Evolutionary conservation across 1,140 invertebrate species (phyloP).

Genomic region (Propsilocerus akamusi): DNA sequence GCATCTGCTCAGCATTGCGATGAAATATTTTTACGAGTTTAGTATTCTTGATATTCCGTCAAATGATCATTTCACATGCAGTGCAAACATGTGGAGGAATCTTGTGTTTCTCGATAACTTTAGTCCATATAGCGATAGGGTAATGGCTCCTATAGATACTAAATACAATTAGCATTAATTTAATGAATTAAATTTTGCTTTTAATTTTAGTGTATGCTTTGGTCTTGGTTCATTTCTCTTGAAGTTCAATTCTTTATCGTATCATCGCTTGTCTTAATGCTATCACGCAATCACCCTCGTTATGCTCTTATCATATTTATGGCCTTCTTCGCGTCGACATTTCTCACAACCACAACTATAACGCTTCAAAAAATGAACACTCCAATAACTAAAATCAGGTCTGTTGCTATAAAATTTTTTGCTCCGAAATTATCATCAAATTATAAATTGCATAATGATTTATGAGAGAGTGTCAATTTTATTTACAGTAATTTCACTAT

Average conservation of each 20-base stretch:
- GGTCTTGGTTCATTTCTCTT: conserved; percentile 11
- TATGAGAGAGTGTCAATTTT: too few species aligned
- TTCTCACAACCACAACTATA: conserved; percentile 7
- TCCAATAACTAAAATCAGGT: too few species aligned
- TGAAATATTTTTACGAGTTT: conserved; percentile 19
- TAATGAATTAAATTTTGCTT: too few species aligned
- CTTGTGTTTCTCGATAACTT: conserved; percentile 24
- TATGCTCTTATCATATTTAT: conserved; percentile 9
- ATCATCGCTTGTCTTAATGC: conserved; percentile 8
- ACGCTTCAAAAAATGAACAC: too few species aligned
- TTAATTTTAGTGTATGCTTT: conserved; percentile 10
- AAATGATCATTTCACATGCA: conserved; percentile 20
- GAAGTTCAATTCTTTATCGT: conserved; percentile 10
- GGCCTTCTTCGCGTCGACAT: conserved; percentile 6
- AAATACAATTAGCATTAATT: too few species aligned
- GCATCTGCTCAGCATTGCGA: conserved; percentile 7
- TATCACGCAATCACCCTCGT: conserved; percentile 8
- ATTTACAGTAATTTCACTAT: neutral
- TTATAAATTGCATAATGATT: too few species aligned
- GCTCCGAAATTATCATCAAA: too few species aligned
- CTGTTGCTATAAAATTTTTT: too few species aligned
- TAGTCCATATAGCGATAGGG: conserved; percentile 20
- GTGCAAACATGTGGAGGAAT: conserved; percentile 24
- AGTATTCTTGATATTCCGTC: conserved; percentile 20
- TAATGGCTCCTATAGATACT: too few species aligned